Percentiles rank a stretch among this genome's conserved stretches.
Evolutionary conservation across 2,113 vertebrate species (phyloP).

Genomic region (Leptocoma aspasia): DNA sequence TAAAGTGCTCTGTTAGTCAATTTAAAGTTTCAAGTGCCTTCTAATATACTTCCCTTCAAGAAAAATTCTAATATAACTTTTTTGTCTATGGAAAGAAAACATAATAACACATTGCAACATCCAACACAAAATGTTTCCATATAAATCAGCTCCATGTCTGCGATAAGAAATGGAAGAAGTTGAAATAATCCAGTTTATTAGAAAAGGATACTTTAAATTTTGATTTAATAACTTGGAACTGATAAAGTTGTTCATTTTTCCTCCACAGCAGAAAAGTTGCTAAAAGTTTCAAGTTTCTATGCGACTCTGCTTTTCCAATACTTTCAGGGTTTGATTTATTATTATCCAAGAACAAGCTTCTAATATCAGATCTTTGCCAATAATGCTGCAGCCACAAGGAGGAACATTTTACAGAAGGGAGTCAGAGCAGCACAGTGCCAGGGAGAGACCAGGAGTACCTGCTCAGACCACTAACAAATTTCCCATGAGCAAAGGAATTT

Average conservation of each 20-base stretch:
- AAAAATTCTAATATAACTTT: not conserved
- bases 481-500: not conserved
- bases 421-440: rapidly evolving
- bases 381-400: not conserved
- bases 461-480: not conserved
- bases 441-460: not conserved
- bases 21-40: not conserved
- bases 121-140: not conserved
- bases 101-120: not conserved
- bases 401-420: not conserved
- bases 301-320: not conserved
- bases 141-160: not conserved
- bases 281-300: not conserved
- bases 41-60: not conserved
- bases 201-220: not conserved
- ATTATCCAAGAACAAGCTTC: not conserved
- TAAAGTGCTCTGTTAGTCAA: not conserved
- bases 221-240: not conserved
- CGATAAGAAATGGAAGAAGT: not conserved
- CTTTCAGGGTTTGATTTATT: not conserved
- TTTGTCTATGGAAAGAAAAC: not conserved
- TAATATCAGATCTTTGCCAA: not conserved
- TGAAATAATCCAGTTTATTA: not conserved
- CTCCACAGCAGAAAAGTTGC: not conserved
- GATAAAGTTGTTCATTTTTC: not conserved